Base-by-base conservation (phyloP, 92 coral and sea anemone genomes). In the Galaxea fascicularis region DNA sequence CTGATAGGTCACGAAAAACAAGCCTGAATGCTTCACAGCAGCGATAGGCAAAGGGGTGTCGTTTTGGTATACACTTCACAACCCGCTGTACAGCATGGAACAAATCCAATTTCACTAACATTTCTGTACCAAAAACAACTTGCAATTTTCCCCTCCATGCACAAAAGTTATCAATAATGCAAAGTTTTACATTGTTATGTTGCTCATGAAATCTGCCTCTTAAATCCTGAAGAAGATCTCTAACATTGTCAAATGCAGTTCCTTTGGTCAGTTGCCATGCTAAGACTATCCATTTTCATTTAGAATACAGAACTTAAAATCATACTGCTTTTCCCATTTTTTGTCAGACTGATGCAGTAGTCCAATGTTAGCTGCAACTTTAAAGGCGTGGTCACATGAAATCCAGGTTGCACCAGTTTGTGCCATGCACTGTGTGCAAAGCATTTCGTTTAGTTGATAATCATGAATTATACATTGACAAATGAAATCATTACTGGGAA, bases 281-380 rank as follows among this genome's bases (percentile, higher is more conserved):
- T 10, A 90, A 59, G 7, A 86, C 90, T 18, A 46, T 15, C 93
- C 90, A 79, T 65, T 35, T 90, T 90, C 93, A 86, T 90, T 90
- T 30, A 90, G 52, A 67, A 90, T 81, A 66, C 83, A 81, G 76
- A 90, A 86, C 81, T 27, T 76, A 26, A 69, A 76, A 57, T 57
- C 68, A 76, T 76, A 76, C 81, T 57, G 68, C 49, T 76, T 76
- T 31, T 57, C 81, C 81, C 68, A 57, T 57, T 76, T 80, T 70
- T 70, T 41, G 66, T 80, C 85, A 6, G 76, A 82, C 77, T 53
- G 76, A 60, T 46, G 78, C 86, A 82, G 69, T 30, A 82, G 66
- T 52, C 79, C 86, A 24, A 71, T 57, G 69, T 69, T 71, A 53
- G 86, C 78, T 82, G 86, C 78, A 69, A 82, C 78, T 31, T 82